Conservation (phyloP, 23 tunicate genomes). For the Trididemnum clinides region DNA sequence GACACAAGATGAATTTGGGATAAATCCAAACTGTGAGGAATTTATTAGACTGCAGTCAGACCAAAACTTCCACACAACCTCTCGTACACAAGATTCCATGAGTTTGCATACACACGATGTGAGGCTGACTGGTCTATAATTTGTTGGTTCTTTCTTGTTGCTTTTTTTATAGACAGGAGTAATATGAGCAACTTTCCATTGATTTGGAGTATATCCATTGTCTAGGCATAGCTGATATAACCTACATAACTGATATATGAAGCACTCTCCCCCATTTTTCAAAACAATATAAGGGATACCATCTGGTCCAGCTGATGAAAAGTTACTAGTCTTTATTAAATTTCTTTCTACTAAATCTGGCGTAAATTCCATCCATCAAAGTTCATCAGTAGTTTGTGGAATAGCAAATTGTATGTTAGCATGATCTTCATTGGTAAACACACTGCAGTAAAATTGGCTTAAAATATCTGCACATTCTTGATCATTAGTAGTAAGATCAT, state of each 20-base stretch:
- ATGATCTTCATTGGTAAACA: not conserved
- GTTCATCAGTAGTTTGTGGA: not conserved
- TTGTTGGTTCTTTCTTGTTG: not conserved
- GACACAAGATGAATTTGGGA: not conserved
- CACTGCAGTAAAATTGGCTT: not conserved
- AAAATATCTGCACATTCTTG: not conserved
- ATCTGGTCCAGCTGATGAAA: not conserved
- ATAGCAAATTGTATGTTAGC: not conserved
- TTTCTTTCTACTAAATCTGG: not conserved
- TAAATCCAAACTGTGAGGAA: not conserved
- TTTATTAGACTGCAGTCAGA: not conserved
- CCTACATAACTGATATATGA: not conserved
- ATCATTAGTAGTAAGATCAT: not conserved
- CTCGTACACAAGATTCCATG: not conserved
- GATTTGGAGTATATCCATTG: not conserved
- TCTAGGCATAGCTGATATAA: not conserved
- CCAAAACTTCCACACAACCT: slow-evolving; percentile 1
- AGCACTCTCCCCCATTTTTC: not conserved
- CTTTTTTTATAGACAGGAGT: slow-evolving; percentile 7
- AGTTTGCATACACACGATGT: slow-evolving; percentile 8
- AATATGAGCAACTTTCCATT: not conserved
- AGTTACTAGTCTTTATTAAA: not conserved
- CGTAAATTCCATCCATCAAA: not conserved
- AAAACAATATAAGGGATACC: not conserved
- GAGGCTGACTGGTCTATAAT: slow-evolving; percentile 1